These are phyloP conservation scores for Laticauda colubrina DNA, from an alignment of 2,113 vertebrate genomes.

Conservation along the genomic window DNA sequence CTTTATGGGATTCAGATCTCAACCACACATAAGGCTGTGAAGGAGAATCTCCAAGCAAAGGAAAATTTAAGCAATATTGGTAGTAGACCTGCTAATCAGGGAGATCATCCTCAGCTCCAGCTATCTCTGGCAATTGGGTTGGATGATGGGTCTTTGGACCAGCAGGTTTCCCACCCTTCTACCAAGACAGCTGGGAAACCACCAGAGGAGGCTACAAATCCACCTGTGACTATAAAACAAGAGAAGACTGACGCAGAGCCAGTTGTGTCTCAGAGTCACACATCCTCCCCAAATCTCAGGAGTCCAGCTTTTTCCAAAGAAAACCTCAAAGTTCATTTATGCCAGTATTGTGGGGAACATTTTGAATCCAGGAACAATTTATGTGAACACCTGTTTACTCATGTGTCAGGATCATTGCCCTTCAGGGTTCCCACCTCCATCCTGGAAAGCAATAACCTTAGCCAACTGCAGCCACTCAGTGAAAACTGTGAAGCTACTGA, in stretches of 20 bases:
- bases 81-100: conserved; percentile 59
- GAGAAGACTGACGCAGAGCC: conserved; percentile 80
- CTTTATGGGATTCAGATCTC: conserved; percentile 98
- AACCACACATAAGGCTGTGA: conserved; percentile 78
- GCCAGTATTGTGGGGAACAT: conserved; percentile 90
- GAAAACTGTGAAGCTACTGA: conserved; percentile 64
- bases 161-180: conserved; percentile 63
- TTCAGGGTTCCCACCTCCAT: conserved; percentile 76
- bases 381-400: conserved; percentile 87
- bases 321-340: conserved; percentile 73
- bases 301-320: conserved; percentile 72
- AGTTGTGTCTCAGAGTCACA: conserved; percentile 61
- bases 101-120: conserved; percentile 75
- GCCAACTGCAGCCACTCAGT: conserved; percentile 72
- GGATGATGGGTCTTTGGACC: conserved; percentile 74
- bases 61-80: conserved; percentile 65
- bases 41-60: conserved; percentile 73
- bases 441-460: conserved; percentile 78
- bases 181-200: conserved; percentile 69
- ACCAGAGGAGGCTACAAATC: conserved; percentile 74
- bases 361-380: conserved; percentile 82
- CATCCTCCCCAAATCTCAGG: conserved; percentile 63
- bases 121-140: conserved; percentile 82
- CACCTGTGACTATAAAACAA: conserved; percentile 81
- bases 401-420: conserved; percentile 77